phyloP scores from a whole-genome alignment of 2,888 invertebrate genomes.

The Caradrina kadenii region DNA sequence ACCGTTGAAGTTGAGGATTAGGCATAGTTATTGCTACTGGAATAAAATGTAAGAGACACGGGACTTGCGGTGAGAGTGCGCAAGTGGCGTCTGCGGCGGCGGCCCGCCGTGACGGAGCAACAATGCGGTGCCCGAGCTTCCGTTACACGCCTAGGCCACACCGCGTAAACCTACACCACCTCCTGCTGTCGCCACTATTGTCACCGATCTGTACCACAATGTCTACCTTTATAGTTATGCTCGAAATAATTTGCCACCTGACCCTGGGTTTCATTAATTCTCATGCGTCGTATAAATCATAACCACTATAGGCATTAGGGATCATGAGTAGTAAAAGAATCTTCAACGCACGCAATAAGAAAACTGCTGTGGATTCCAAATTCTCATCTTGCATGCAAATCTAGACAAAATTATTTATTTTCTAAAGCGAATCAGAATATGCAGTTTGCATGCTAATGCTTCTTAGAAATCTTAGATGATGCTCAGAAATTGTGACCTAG shows the following conservation, averaged over 20 bases:
- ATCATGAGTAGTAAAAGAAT: conserved; percentile 1
- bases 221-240: conserved; percentile 42
- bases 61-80: conserved; percentile 61
- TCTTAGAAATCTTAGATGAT: conserved; percentile 18
- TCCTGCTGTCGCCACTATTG: conserved; percentile 65
- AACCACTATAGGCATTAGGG: neutral
- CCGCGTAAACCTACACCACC: conserved; percentile 76
- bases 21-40: neutral
- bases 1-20: too few species aligned
- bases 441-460: conserved; percentile 41
- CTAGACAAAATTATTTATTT: conserved; percentile 35
- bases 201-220: conserved; percentile 60
- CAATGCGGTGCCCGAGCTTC: conserved; percentile 75
- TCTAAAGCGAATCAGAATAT: conserved; percentile 28
- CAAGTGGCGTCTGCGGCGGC: conserved; percentile 60
- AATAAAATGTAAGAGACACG: conserved; percentile 13
- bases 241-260: conserved; percentile 40
- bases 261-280: conserved; percentile 13
- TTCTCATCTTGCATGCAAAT: conserved; percentile 11
- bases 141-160: conserved; percentile 69
- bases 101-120: conserved; percentile 70
- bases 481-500: conserved; percentile 44
- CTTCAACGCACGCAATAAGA: neutral
- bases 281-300: neutral
- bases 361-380: conserved; percentile 12